Evolutionary conservation across 2,797 vertebrate species (phyloP).

Genomic region (Orientallactaga sibirica): DNA sequence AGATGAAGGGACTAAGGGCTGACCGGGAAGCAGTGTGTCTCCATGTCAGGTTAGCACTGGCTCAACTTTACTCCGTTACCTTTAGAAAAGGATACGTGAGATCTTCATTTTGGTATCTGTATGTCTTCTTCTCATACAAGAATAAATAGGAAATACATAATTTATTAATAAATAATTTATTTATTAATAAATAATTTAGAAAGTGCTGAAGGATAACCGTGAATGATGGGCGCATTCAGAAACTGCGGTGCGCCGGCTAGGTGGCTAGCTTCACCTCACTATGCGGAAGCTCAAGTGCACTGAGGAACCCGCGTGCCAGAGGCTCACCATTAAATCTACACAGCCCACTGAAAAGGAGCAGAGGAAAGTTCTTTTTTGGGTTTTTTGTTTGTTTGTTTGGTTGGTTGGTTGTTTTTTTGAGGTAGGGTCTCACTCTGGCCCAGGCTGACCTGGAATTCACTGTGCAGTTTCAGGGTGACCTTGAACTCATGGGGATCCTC

Average conservation of each 20-base stretch:
- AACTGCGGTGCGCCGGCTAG: neutral
- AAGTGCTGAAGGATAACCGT: conserved; percentile 32
- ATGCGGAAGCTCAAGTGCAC: conserved; percentile 20
- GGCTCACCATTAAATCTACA: conserved; percentile 33
- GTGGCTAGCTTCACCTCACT: neutral
- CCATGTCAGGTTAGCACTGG: conserved; percentile 3
- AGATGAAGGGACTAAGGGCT: neutral
- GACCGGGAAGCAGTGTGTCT: conserved; percentile 14
- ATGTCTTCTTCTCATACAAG: conserved; percentile 28
- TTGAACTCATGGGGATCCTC: too few relatives aligned
- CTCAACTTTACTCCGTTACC: neutral
- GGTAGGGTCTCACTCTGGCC: too few relatives aligned
- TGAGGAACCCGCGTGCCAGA: conserved; percentile 32
- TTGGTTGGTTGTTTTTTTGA: too few relatives aligned
- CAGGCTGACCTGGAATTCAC: too few relatives aligned
- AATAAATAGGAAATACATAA: conserved; percentile 49
- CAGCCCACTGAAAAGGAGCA: conserved; percentile 35
- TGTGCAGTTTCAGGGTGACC: too few relatives aligned
- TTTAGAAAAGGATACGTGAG: conserved; percentile 27
- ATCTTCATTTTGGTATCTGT: conserved; percentile 48
- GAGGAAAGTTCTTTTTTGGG: conserved; percentile 29
- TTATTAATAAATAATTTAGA: neutral
- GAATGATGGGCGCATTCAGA: conserved; percentile 24
- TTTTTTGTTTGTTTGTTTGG: too few relatives aligned
- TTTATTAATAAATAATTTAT: conserved; percentile 52